Base-by-base conservation (phyloP, 2,113 vertebrate genomes). In the Calonectris borealis region DNA sequence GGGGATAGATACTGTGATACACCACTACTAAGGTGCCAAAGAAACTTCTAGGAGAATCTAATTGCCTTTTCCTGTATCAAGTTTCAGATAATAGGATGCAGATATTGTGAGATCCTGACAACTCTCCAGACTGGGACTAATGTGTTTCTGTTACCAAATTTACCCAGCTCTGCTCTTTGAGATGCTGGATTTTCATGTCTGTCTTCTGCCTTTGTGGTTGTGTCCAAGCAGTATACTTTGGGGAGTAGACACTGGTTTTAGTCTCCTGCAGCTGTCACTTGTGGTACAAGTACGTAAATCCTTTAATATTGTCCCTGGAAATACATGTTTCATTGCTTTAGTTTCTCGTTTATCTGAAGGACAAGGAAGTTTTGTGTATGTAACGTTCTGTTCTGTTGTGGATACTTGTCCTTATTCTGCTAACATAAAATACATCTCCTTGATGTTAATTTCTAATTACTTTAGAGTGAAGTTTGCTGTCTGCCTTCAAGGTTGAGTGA, bases 71-170 rank as follows among this genome's bases (percentile, higher is more conserved):
- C 32, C 49, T 55, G 25, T 85, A 75, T 85, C 52, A 19, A 34
- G 77, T 92, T 91, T 89, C 86, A 7, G 44, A 68, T 89, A 88
- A 87, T 83, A 83, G 62, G 75, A 54, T 92, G 75, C 75, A 88
- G 57, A 52, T 93, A 60, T 4, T 80, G 46, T 76, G 57, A 58
- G 78, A 76, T 78, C 36, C 36, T 80, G 54, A 44, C 66, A 58
- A 0, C 66, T 88, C 46, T 83, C 36, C 61, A 65, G 24, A 17
- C 58, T 7, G 11, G 58, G 69, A 69, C 60, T 87, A 42, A 52
- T 51, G 27, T n/a, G 27, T 83, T 83, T 81, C 64, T 90, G 65
- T 61, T 90, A 69, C 70, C 31, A 36, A 83, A 85, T 55, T 55
- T 76, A 84, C 24, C 34, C 49, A 64, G 27, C 49, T 87, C 66